Percentiles rank a stretch among this genome's conserved stretches.
Conservation (phyloP, 2,113 vertebrate species). For the mouse (Mus musculus) region GRCm39 chr10:85088001-85088500, state of each 20-base stretch:
- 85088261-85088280: neutral
- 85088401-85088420: neutral
- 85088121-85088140: too few species aligned
- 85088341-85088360: neutral
- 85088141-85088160: too few species aligned
- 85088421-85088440: neutral
- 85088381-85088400: neutral
- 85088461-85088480: neutral
- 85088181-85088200: too few species aligned
- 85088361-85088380: neutral
- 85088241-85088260: neutral
- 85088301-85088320: neutral
- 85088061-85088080: too few species aligned
- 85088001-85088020: too few species aligned
- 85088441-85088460: neutral
- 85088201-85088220: too few species aligned
- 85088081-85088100: too few species aligned
- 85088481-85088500: neutral
- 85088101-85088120: too few species aligned
- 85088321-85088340: neutral
- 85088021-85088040: too few species aligned
- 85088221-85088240: neutral
- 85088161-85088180: too few species aligned
- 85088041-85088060: too few species aligned
- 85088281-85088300: neutral